Conservation (phyloP, 2,113 vertebrate genomes). For the Mellivora capensis region DNA sequence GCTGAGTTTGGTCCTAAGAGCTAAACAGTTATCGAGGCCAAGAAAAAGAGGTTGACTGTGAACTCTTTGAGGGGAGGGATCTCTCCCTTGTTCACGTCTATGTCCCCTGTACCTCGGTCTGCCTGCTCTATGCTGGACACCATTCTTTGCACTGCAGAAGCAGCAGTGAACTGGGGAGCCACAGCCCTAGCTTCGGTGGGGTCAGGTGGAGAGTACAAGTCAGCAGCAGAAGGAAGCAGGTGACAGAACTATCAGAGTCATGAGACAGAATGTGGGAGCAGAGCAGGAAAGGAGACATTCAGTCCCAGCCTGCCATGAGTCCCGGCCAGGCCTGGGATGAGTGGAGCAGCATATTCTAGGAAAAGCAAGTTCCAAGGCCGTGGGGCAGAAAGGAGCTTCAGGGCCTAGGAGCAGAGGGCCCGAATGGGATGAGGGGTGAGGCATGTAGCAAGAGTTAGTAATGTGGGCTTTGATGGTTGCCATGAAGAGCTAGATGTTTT, state of each 20-base stretch:
- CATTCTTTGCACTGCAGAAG: neutral
- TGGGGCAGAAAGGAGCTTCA: neutral
- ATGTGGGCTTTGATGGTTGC: fast-evolving
- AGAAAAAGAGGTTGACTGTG: neutral
- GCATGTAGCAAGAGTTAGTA: fast-evolving
- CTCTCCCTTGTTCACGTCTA: fast-evolving
- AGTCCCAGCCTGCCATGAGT: neutral
- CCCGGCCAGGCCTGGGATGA: neutral
- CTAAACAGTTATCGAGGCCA: fast-evolving
- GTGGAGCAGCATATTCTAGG: neutral
- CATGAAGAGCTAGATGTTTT: fast-evolving
- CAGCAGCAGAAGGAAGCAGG: fast-evolving
- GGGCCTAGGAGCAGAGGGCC: fast-evolving
- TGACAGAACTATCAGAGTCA: neutral
- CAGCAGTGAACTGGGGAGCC: too few species aligned
- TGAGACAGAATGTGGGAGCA: neutral
- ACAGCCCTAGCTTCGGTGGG: fast-evolving
- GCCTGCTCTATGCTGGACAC: fast-evolving
- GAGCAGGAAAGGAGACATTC: neutral
- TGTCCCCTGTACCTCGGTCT: neutral
- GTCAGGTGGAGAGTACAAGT: neutral
- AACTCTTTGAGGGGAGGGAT: neutral
- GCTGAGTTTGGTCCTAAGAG: fast-evolving
- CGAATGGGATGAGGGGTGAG: fast-evolving
- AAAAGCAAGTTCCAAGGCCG: neutral